Base-by-base conservation (phyloP, 2,888 invertebrate species). In the Tubulanus polymorphus region DNA sequence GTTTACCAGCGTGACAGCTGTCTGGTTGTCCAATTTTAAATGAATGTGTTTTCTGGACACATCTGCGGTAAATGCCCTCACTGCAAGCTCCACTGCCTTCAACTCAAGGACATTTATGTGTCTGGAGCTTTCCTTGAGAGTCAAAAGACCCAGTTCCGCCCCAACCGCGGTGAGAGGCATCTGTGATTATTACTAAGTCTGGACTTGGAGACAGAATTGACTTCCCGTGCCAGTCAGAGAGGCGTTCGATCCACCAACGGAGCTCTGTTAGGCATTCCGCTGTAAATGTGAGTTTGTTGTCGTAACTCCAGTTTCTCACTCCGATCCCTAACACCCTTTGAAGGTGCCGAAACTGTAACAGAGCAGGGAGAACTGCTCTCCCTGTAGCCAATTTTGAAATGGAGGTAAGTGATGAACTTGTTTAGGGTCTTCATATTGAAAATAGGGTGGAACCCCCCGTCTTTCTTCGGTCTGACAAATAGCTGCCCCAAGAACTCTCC, bases 141-240 rank as follows among this genome's bases (percentile, higher is more conserved):
- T 48, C 54, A 37, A 48, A 2, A 54, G 23, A 2, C 55, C 54
- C 29, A 49, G 54, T 15, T 20, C 30, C 27, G 28, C n/a, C 55
- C 56, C 51, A 51, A 27, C 55, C 46, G 45, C 20, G 46, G 23
- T 52, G 51, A 25, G 56, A 56, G 23, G 56, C 52, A 56, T 56
- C 52, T 12, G 35, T 56, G 18, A 25, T 20, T 15, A 55, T 32
- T 12, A 46, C 51, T 48, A 55, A 1, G 20, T 55, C 51, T 12
- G 51, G 56, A 1, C 49, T 46, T 15, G 56, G 27, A n/a, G 30
- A 41, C 12, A 56, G 48, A 2, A 56, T 48, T 1, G 52, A 35
- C 20, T 48, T 56, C 28, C 56, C 56, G 41, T 52, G 51, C 52
- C 56, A 56, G 18, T 37, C 20, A 18, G 30, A 10, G 45, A 49